Evolutionary conservation across 2,888 invertebrate species (phyloP), one percentile per base, ranked within the genome.

Genomic region (Nycteola revayana): DNA sequence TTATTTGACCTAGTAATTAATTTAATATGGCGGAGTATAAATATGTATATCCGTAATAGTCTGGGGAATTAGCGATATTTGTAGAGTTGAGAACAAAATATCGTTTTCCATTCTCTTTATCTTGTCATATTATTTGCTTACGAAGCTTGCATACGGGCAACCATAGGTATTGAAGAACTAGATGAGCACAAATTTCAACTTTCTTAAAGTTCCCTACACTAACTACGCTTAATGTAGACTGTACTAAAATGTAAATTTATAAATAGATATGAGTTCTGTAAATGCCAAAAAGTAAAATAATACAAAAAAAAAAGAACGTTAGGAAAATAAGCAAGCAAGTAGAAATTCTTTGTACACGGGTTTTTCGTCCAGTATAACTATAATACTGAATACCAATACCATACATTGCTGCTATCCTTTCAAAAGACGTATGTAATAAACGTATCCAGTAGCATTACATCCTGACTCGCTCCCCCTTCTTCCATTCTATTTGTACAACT

Each of bases 401-500:
- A n/a, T n/a, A n/a, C n/a, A n/a, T n/a, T n/a, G n/a, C n/a, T n/a
- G n/a, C n/a, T n/a, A n/a, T n/a, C n/a, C n/a, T n/a, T n/a, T n/a
- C n/a, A n/a, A n/a, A n/a, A n/a, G n/a, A n/a, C n/a, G n/a, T n/a
- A 32, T 27, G 34, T 36, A 25, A 25, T 28, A 29, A 44, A 37
- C 61, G 22, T 42, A 56, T 67, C 71, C 55, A 65, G 65, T 47
- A 46, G 27, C 31, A 35, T 36, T 54, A 60, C 50, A 58, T 65
- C 63, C 46, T 28, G 42, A 49, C 43, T 43, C 53, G 44, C 40
- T 65, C 66, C 71, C 82, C 80, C 76, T 75, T 70, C 72, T 72
- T 75, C 67, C 68, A 60, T 75, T 73, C 63, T 84, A 77, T 87
- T 87, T 87, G 82, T 75, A 65, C 76, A 79, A 75, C 74, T 85